phyloP scores from a whole-genome alignment of 92 coral and sea anemone species.

The Heteractis magnifica region DNA sequence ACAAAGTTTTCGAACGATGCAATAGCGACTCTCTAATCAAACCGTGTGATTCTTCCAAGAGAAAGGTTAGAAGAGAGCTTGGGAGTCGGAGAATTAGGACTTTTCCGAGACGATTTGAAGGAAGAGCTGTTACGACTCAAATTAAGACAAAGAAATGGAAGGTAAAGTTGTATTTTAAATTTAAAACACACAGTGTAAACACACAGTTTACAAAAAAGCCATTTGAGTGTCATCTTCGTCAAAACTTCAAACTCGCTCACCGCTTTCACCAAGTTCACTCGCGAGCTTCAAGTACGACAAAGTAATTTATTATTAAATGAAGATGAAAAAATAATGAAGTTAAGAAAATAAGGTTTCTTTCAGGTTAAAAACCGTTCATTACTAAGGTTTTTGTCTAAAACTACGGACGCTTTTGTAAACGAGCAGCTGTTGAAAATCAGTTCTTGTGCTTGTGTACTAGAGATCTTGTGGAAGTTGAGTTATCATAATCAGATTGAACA shows the following conservation, averaged over 20 bases:
- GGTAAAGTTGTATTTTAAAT: conserved; percentile 6
- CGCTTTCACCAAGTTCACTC: not conserved
- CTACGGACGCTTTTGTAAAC: not conserved
- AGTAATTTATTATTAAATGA: too few relatives aligned
- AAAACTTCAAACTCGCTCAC: not conserved
- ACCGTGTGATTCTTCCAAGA: conserved; percentile 20
- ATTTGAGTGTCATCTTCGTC: not conserved
- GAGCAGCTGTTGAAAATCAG: not conserved
- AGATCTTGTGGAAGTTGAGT: too few relatives aligned
- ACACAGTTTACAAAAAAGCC: not conserved
- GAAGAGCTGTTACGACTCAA: not conserved
- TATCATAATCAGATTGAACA: too few relatives aligned
- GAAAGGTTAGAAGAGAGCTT: conserved; percentile 16
- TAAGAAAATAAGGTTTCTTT: not conserved
- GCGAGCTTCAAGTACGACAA: not conserved
- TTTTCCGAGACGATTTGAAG: conserved; percentile 10
- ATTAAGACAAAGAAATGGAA: not conserved
- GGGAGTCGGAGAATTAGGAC: not conserved
- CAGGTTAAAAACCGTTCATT: not conserved
- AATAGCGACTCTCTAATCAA: conserved; percentile 38
- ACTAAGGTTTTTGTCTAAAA: not conserved
- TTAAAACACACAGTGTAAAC: too few relatives aligned
- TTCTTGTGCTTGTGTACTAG: too few relatives aligned
- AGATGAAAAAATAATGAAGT: not conserved
- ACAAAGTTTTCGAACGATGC: conserved; percentile 13